Percentiles rank a stretch among this genome's conserved stretches.
These are phyloP conservation scores for Contarinia nasturtii DNA, from an alignment of 1,140 invertebrate species.

Conservation along the genomic window DNA sequence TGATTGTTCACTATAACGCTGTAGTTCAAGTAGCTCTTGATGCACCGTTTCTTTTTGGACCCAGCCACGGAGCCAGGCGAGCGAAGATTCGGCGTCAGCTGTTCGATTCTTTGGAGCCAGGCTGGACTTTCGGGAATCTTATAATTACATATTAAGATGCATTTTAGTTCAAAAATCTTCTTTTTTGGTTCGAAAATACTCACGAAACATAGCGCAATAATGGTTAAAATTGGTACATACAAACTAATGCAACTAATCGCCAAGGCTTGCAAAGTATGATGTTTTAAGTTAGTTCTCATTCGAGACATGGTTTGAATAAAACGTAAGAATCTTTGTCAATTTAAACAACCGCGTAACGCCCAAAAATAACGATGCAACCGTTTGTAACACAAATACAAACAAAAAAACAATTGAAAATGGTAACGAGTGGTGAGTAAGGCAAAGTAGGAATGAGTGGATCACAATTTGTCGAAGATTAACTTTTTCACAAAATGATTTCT, in stretches of 20 bases:
- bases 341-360: too few species aligned
- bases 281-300: slow-evolving; percentile 21
- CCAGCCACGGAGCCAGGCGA: slow-evolving; percentile 32
- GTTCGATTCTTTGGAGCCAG: slow-evolving; percentile 32
- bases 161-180: neutral
- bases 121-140: slow-evolving; percentile 46
- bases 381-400: too few species aligned
- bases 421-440: too few species aligned
- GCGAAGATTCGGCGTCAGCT: slow-evolving; percentile 26
- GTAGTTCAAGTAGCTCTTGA: slow-evolving; percentile 26
- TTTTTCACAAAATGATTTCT: too few species aligned
- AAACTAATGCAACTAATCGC: slow-evolving; percentile 38
- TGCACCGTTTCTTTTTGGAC: slow-evolving; percentile 22
- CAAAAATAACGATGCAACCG: too few species aligned
- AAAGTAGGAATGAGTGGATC: too few species aligned
- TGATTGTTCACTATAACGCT: slow-evolving; percentile 9
- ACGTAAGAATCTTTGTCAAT: too few species aligned
- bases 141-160: neutral
- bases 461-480: too few species aligned
- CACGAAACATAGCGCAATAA: slow-evolving; percentile 35
- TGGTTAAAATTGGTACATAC: slow-evolving; percentile 35
- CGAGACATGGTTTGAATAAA: too few species aligned
- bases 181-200: slow-evolving; percentile 5
- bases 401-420: too few species aligned
- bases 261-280: slow-evolving; percentile 38